phyloP scores from a whole-genome alignment of 2,888 invertebrate genomes.

The Leptura quadrifasciata region DNA sequence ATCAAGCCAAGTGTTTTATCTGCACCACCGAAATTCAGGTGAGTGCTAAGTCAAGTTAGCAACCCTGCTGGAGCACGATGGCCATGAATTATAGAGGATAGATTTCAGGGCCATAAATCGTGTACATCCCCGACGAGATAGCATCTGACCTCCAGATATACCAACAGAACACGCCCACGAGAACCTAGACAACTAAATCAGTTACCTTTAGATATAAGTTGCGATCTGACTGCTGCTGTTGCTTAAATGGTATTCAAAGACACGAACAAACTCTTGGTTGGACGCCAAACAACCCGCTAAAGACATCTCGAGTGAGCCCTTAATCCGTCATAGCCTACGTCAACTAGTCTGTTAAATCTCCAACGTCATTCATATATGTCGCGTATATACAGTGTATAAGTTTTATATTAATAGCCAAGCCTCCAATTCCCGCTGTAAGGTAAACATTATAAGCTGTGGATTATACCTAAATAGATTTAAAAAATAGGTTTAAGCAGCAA shows the following conservation, averaged over 20 bases:
- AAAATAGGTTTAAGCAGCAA: background rate
- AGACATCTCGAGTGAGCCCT: conserved; percentile 49
- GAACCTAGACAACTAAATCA: conserved; percentile 74
- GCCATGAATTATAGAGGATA: conserved; percentile 71
- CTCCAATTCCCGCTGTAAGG: background rate
- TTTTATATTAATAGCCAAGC: conserved; percentile 11
- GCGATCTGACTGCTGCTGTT: conserved; percentile 58
- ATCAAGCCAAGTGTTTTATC: conserved; percentile 18
- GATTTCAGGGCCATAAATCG: conserved; percentile 72
- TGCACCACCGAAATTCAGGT: conserved; percentile 25
- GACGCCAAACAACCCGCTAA: conserved; percentile 51
- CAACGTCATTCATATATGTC: background rate
- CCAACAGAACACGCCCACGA: conserved; percentile 73
- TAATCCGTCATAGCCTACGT: conserved; percentile 44
- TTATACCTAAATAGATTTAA: background rate
- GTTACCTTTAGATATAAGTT: conserved; percentile 64
- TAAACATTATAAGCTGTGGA: conserved; percentile 8
- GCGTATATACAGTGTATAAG: background rate
- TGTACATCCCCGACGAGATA: conserved; percentile 67
- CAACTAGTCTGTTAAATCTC: conserved; percentile 8
- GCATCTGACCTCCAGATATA: conserved; percentile 61
- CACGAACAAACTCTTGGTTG: conserved; percentile 62
- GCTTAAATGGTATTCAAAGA: conserved; percentile 67
- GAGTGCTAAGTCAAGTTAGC: conserved; percentile 52
- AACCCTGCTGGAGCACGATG: conserved; percentile 65